phyloP scores from a whole-genome alignment of 2,888 invertebrate species.

The Leptothorax acervorum region DNA sequence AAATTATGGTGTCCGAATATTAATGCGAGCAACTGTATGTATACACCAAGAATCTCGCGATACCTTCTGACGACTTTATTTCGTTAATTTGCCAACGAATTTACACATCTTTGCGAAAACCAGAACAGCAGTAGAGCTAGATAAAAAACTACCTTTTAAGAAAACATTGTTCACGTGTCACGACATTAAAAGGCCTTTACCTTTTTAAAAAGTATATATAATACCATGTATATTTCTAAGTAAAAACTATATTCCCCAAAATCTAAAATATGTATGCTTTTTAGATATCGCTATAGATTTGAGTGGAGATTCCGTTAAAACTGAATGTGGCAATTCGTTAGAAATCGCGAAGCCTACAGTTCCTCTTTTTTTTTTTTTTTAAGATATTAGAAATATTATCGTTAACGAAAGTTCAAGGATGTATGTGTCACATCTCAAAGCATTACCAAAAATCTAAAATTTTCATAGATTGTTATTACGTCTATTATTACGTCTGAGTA shows the following conservation, averaged over 20 bases:
- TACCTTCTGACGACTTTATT: slow-evolving; percentile 4
- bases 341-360: background rate
- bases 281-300: background rate
- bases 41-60: background rate
- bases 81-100: background rate
- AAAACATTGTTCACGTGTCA: background rate
- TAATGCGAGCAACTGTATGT: background rate
- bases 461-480: no score
- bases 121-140: background rate
- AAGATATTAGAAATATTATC: background rate
- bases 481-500: no score
- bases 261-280: background rate
- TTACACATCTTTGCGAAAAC: background rate
- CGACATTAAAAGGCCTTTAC: background rate
- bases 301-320: background rate
- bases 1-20: no score
- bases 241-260: background rate
- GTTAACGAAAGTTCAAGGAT: background rate
- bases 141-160: background rate
- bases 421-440: no score
- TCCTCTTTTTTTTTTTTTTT: background rate
- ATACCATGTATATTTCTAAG: background rate
- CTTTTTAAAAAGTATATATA: background rate
- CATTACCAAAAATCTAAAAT: no score
- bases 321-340: background rate